Base-by-base conservation (phyloP, 2,888 invertebrate species). In the Latrodectus hesperus region DNA sequence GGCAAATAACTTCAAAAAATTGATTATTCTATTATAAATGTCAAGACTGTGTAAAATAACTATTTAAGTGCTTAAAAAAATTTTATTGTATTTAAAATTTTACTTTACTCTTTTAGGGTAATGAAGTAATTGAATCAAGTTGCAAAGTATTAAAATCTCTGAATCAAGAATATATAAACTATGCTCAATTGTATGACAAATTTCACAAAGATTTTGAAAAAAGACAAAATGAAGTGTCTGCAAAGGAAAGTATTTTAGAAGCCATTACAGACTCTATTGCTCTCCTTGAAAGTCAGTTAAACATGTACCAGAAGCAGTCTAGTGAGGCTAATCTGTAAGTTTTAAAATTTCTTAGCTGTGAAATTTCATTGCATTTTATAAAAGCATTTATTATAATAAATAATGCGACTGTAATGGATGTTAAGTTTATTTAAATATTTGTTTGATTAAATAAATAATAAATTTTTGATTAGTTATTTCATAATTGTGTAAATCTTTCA, bases 221-320 rank as follows among this genome's bases (percentile, higher is more conserved):
- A 90, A 94, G 96, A 81, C 94, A 95, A 77, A 95, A 95, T 91
- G 97, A 98, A 91, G 94, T 96, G 74, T 95, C 95, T 91, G 93
- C 95, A 88, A 97, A 97, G 92, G 95, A 93, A 89, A 96, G 97
- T 92, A 97, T 97, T 1, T 93, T 97, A 78, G 96, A 96, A 91
- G 97, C 98, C 26, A 96, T 97, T 91, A 95, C 94, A 90, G 97
- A 97, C 93, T 96, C 97, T 0, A 95, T 97, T 9, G 94, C 94
- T 91, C 96, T 98, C 93, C 96, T 98, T 92, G 95, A 96, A 91
- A 96, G 96, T 90, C 98, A 99, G 92, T 94, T 97, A 80, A 95
- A 95, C 91, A 55, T 65, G 16, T 72, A 71, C 71, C 85, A 80
- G 53, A 85, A 80, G 49, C 75, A 80, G 16, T 53, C 81, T 68